These are phyloP conservation scores for Botrylloides violaceus DNA, from an alignment of 23 tunicate species.

Conservation along the genomic window DNA sequence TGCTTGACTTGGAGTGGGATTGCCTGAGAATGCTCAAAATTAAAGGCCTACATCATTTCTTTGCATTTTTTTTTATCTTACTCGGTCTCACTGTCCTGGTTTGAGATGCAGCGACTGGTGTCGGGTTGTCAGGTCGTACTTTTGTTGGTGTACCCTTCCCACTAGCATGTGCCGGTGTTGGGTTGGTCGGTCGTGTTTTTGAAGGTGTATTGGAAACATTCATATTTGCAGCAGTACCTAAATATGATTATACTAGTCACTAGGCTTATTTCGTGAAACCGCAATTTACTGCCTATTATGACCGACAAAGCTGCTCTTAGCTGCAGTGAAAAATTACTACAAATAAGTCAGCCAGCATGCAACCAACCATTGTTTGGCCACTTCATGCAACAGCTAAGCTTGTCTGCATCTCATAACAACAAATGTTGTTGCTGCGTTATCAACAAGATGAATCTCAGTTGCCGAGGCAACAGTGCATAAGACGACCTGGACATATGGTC, in stretches of 20 bases:
- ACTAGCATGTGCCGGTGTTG: conserved; percentile 85
- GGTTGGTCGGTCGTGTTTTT: conserved; percentile 79
- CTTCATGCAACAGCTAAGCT: too few species aligned
- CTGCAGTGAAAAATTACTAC: too few species aligned
- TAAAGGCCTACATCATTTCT: not conserved
- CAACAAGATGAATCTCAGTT: too few species aligned
- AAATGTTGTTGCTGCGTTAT: too few species aligned
- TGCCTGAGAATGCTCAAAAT: conserved; percentile 23
- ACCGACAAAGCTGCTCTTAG: too few species aligned
- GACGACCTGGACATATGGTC: too few species aligned
- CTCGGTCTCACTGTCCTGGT: conserved; percentile 62
- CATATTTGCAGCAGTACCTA: not conserved
- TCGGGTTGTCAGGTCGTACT: conserved; percentile 86
- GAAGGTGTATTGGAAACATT: conserved; percentile 62
- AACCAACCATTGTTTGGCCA: too few species aligned
- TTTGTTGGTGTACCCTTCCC: conserved; percentile 79
- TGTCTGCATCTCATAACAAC: too few species aligned
- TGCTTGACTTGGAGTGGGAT: conserved; percentile 76
- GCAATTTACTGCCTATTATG: too few species aligned
- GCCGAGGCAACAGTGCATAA: too few species aligned
- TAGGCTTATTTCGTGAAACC: not conserved
- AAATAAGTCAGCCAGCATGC: too few species aligned
- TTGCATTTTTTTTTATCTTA: conserved; percentile 1
- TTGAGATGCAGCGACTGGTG: conserved; percentile 64
- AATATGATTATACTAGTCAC: not conserved